Conservation (phyloP, 1,140 invertebrate species). For the Babylonia areolata region DNA sequence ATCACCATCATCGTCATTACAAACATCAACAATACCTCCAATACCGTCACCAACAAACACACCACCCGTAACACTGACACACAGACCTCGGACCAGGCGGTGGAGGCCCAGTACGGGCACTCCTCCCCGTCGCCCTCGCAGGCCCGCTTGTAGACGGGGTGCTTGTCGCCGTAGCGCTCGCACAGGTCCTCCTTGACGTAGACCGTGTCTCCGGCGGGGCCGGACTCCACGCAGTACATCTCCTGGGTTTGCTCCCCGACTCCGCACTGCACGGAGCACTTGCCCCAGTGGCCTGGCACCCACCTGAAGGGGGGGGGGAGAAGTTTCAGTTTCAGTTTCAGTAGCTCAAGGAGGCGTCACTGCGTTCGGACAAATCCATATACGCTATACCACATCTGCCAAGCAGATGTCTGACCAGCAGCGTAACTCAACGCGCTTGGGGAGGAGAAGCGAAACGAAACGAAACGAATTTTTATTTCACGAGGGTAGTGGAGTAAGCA, state of each 20-base stretch:
- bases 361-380: too few species aligned
- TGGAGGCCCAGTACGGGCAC: conserved; percentile 81
- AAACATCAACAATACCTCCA: too few species aligned
- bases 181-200: conserved; percentile 50
- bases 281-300: conserved; percentile 58
- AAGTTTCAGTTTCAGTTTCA: too few species aligned
- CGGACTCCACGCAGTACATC: conserved; percentile 60
- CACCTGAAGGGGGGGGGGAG: conserved; percentile 51
- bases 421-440: too few species aligned
- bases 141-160: conserved; percentile 77
- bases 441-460: too few species aligned
- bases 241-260: conserved; percentile 55
- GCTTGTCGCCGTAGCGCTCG: conserved; percentile 51
- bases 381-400: too few species aligned
- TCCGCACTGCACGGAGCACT: conserved; percentile 61
- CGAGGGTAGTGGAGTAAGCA: too few species aligned
- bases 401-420: too few species aligned
- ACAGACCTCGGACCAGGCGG: conserved; percentile 83
- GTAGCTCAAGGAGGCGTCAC: too few species aligned
- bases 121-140: conserved; percentile 81
- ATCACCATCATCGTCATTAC: too few species aligned
- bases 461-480: too few species aligned
- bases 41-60: too few species aligned
- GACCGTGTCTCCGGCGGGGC: conserved; percentile 67
- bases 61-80: not conserved